Base-by-base conservation (phyloP, 2,888 invertebrate species). In the Clunio marinus region DNA sequence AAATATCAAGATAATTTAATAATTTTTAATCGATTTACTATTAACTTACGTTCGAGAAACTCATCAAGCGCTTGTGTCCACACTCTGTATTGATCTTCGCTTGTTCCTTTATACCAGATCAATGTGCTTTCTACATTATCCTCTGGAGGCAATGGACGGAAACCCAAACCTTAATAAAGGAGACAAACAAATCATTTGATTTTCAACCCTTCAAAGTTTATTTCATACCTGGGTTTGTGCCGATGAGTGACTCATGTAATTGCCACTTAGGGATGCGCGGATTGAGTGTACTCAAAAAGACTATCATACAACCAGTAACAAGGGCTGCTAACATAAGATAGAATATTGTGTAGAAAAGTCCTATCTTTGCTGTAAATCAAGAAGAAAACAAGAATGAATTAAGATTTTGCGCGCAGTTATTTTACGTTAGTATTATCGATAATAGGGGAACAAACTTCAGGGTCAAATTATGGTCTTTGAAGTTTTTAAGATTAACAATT, bases 261-360 rank as follows among this genome's bases (percentile, higher is more conserved):
- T 88, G 89, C 92, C 93, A 96, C 79, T 88, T 91, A 7, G 96
- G 97, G 75, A 88, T 86, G 73, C 91, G 84, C n/a, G 89, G 86
- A 78, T 95, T 93, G 74, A 96, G 80, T 1, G 94, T 93, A 78
- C 91, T 91, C 73, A 89, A 88, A 83, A 99, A 98, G 70, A 91
- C 90, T 86, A 93, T 91, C 85, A 96, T 88, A 81, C 96, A 95
- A 71, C 95, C 91, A 20, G 94, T 88, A 71, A 97, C 97, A 75
- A 97, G 85, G 25, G 93, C 93, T 24, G 91, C 93, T 75, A 99
- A 83, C 72, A 92, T 91, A 70, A 88, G 82, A 82, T 97, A 98
- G 83, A 97, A 98, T 74, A 93, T 84, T 74, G 93, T 81, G 83
- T 98, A 99, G 83, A 98, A 99, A n/a, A 93, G 80, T 67, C 88